phyloP scores from a whole-genome alignment of 2,113 vertebrate genomes.

The Campylomormyrus numenius region DNA sequence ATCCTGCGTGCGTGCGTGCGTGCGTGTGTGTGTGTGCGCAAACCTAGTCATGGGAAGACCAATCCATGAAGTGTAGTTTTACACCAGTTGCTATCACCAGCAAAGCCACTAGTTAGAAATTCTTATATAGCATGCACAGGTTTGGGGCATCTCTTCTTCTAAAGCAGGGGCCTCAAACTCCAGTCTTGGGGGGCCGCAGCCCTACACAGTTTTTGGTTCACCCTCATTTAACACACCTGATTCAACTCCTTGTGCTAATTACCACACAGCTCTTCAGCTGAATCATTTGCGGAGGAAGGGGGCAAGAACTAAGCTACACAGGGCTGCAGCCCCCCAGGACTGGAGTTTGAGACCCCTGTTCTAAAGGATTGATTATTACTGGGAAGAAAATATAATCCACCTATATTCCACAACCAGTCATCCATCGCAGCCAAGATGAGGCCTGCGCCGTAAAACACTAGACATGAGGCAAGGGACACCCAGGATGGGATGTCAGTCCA shows the following conservation, averaged over 20 bases:
- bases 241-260: too few relatives aligned
- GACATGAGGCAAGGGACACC: neutral
- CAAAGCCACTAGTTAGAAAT: neutral
- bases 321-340: too few relatives aligned
- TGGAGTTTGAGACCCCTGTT: neutral
- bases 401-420: neutral
- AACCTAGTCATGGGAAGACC: too few relatives aligned
- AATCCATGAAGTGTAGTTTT: too few relatives aligned
- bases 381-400: neutral
- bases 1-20: neutral
- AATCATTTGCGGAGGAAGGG: too few relatives aligned
- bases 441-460: neutral
- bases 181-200: too few relatives aligned
- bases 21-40: neutral
- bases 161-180: neutral
- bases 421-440: neutral
- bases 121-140: neutral
- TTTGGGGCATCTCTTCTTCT: neutral
- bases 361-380: neutral
- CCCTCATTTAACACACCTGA: too few relatives aligned
- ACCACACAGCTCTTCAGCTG: too few relatives aligned
- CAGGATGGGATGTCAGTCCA: neutral
- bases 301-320: too few relatives aligned
- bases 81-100: too few relatives aligned
- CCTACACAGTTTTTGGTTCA: too few relatives aligned